Evolutionary conservation across 2,113 vertebrate genomes (phyloP).

Genomic region (Plecturocebus donacophilus): DNA sequence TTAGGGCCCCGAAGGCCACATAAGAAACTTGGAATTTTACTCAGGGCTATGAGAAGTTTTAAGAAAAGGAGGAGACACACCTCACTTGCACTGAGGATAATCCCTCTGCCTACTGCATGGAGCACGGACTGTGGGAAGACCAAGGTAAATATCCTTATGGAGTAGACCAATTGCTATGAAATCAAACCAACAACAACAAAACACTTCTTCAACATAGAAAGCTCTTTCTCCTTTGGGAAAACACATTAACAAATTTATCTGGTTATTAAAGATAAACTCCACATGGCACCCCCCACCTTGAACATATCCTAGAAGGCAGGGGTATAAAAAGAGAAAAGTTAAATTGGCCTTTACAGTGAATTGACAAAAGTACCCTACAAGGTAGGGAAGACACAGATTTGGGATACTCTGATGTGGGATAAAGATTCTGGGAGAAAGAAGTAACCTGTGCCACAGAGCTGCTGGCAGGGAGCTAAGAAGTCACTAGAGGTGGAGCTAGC

Average conservation of each 20-base stretch:
- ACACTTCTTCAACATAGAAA: background rate
- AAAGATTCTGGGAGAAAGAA: background rate
- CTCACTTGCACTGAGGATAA: background rate
- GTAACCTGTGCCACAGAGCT: too few species aligned
- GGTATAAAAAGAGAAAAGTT: background rate
- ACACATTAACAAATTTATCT: background rate
- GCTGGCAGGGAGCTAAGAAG: background rate
- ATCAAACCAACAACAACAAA: background rate
- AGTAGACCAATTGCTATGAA: background rate
- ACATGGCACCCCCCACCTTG: background rate
- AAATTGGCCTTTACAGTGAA: background rate
- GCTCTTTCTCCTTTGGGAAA: background rate
- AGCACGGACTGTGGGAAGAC: background rate
- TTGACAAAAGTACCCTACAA: background rate
- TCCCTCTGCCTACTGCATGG: background rate
- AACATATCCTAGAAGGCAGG: background rate
- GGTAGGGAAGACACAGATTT: background rate
- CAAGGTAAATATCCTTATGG: background rate
- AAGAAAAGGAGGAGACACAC: background rate
- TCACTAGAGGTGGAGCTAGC: background rate
- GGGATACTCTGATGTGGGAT: background rate
- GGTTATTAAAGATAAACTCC: background rate
- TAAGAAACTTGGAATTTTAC: background rate
- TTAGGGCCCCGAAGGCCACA: background rate
- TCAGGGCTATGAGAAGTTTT: background rate